Conservation (phyloP, 2,113 vertebrate genomes). For the Pampusana beccarii region DNA sequence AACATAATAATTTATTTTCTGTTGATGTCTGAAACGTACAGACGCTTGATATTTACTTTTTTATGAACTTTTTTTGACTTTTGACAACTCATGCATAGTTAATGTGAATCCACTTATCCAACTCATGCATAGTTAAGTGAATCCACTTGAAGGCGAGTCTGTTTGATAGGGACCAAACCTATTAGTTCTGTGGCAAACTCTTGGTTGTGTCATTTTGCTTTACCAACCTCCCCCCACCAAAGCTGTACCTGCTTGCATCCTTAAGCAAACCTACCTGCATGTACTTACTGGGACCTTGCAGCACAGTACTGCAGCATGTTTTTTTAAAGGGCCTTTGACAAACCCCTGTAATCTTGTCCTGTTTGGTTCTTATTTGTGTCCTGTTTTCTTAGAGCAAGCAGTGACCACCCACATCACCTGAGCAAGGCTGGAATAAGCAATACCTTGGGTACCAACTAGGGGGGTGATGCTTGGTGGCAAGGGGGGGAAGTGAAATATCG, state of each 20-base stretch:
- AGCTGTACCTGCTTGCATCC: not conserved
- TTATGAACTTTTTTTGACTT: not conserved
- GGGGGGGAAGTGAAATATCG: not conserved
- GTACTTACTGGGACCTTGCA: not conserved
- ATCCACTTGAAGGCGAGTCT: accelerated
- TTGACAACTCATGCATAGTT: not conserved
- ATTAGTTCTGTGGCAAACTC: not conserved
- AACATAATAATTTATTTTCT: not conserved
- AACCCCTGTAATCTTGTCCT: not conserved
- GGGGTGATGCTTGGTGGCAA: not conserved
- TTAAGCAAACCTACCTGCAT: not conserved
- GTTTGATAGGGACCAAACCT: not conserved
- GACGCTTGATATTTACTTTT: not conserved
- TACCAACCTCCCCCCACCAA: accelerated
- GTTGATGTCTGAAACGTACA: not conserved
- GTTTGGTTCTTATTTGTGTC: not conserved
- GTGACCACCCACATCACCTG: not conserved
- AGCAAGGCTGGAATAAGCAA: not conserved
- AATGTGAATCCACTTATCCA: too few species aligned
- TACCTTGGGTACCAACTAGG: not conserved
- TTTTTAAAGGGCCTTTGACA: not conserved
- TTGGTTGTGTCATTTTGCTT: not conserved
- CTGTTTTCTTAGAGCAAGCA: not conserved
- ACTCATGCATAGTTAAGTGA: not conserved
- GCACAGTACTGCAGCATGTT: accelerated